These are phyloP conservation scores for Cheumatopsyche charites DNA, from an alignment of 1,140 invertebrate species.

Conservation along the genomic window DNA sequence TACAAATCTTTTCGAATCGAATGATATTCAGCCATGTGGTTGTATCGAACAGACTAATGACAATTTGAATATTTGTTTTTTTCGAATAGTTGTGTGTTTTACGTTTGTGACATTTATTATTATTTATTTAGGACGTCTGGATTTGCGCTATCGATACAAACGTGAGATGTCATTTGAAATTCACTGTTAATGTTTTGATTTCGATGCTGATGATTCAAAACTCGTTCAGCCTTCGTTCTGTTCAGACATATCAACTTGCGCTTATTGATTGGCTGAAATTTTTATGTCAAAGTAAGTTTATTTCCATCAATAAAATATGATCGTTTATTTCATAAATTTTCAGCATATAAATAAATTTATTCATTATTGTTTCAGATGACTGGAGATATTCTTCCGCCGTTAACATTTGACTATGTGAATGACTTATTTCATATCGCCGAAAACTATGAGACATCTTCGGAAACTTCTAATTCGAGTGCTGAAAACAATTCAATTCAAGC, in stretches of 20 bases:
- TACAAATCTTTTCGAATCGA: slow-evolving; percentile 10
- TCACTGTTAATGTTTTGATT: slow-evolving; percentile 2
- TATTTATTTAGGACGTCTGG: slow-evolving; percentile 40
- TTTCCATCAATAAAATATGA: background rate
- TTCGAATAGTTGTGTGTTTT: background rate
- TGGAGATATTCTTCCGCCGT: slow-evolving; percentile 16
- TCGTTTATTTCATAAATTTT: too few species aligned
- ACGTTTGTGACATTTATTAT: slow-evolving; percentile 27
- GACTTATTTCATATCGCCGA: slow-evolving; percentile 1
- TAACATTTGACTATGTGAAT: slow-evolving; percentile 19
- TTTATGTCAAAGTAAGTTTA: slow-evolving; percentile 2
- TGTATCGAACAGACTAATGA: slow-evolving; percentile 23
- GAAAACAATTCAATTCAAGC: background rate
- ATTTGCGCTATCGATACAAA: slow-evolving; percentile 32
- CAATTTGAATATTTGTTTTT: slow-evolving; percentile 18
- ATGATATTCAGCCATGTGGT: slow-evolving; percentile 25
- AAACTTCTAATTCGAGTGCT: background rate
- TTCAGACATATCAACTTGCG: background rate
- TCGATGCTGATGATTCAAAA: slow-evolving; percentile 10
- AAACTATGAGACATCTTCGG: background rate
- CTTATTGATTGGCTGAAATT: background rate
- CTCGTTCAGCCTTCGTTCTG: background rate
- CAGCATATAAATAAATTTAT: too few species aligned
- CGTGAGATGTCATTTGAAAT: slow-evolving; percentile 23
- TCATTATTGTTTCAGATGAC: slow-evolving; percentile 28